Evolutionary conservation across 2,797 vertebrate species (phyloP).

Genomic region (Gila robusta): DNA sequence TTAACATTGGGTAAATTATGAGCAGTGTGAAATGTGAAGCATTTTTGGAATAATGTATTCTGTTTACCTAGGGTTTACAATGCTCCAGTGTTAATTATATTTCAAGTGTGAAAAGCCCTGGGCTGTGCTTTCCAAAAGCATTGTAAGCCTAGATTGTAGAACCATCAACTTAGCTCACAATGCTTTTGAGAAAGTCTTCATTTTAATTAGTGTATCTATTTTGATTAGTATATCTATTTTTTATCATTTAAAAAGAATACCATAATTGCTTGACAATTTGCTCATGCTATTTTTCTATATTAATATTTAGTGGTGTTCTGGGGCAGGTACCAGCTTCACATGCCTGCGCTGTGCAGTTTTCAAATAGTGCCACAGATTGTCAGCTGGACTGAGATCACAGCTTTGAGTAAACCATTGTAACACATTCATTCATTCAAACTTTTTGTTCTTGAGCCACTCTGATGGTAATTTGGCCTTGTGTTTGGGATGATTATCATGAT

Average conservation of each 20-base stretch:
- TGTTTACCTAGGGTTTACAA: not conserved
- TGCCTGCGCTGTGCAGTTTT: not conserved
- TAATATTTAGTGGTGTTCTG: not conserved
- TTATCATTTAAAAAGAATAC: not conserved
- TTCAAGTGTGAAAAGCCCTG: not conserved
- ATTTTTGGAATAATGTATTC: not conserved
- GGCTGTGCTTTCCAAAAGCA: not conserved
- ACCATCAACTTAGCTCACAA: not conserved
- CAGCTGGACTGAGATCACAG: conserved; percentile 12
- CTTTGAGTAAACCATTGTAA: conserved; percentile 4
- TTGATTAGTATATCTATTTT: not conserved
- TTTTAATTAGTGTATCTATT: not conserved
- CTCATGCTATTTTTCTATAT: not conserved
- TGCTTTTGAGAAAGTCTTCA: not conserved
- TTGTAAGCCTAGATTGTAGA: not conserved
- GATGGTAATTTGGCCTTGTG: conserved; percentile 14
- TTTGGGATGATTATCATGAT: not conserved
- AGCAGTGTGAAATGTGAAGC: not conserved
- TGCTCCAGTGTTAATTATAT: not conserved
- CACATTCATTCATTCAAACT: not conserved
- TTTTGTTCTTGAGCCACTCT: not conserved
- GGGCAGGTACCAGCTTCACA: not conserved
- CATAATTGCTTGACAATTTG: not conserved
- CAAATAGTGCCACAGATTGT: not conserved
- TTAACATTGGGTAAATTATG: not conserved